These are phyloP conservation scores for Caenorhabditis macrosperma DNA, from an alignment of 2,888 invertebrate genomes.

Conservation along the genomic window DNA sequence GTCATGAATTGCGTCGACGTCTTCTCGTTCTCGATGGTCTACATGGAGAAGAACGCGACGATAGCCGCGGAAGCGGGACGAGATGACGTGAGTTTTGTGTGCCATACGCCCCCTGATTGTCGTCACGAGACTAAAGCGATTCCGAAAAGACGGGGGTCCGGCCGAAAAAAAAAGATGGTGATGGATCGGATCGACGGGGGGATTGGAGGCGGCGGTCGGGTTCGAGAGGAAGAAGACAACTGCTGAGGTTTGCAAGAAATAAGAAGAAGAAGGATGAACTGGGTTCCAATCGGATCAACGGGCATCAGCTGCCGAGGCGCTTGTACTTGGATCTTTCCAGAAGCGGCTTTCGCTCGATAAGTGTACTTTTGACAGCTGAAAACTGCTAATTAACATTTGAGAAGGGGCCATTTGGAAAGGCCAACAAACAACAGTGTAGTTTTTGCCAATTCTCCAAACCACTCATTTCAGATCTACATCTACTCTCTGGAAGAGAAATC, in stretches of 20 bases:
- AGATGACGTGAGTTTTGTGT: slow-evolving; percentile 30
- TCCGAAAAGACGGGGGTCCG: slow-evolving; percentile 3
- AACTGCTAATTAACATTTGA: too few species aligned
- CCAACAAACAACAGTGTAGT: too few species aligned
- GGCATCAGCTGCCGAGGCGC: not conserved
- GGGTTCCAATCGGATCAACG: not conserved
- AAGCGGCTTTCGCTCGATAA: not conserved
- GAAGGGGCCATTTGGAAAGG: too few species aligned
- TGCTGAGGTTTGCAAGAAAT: slow-evolving; percentile 5
- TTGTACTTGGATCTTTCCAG: not conserved
- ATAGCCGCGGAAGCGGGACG: slow-evolving; percentile 27
- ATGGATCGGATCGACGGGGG: slow-evolving; percentile 29
- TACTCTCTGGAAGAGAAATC: slow-evolving; percentile 64
- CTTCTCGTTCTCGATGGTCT: slow-evolving; percentile 66
- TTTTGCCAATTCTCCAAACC: not conserved
- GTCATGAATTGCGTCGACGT: slow-evolving; percentile 67
- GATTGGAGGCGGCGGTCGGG: slow-evolving; percentile 5
- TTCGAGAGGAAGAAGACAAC: slow-evolving; percentile 28
- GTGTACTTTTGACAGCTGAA: too few species aligned
- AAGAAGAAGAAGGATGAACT: slow-evolving; percentile 7
- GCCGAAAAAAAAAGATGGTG: slow-evolving; percentile 42
- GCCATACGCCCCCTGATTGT: slow-evolving; percentile 19
- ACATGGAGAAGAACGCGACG: slow-evolving; percentile 62
- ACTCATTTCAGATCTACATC: slow-evolving; percentile 56
- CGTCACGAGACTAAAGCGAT: slow-evolving; percentile 26